Evolutionary conservation across 2,113 vertebrate species (phyloP), one percentile per base, ranked within the genome.

Genomic region (Daphoenositta chrysoptera): DNA sequence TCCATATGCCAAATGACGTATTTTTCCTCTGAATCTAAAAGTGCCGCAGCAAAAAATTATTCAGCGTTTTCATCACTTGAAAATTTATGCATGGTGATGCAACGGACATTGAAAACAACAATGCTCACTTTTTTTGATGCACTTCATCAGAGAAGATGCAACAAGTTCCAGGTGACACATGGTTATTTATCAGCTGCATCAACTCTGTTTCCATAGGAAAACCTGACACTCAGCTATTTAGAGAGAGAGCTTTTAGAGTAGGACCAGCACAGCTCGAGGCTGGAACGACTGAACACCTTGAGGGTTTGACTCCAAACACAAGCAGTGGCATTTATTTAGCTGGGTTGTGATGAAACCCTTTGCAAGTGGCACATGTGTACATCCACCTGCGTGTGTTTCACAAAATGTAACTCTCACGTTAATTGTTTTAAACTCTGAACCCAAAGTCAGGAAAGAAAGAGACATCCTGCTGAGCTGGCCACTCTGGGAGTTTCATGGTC

Each of bases 401-500:
- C 15, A 27, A n/a, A 23, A 7, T 1, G 5, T 19, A 81, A 54
- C 35, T 45, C 57, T 57, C 23, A 10, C 0, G 0, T 22, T 57
- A 35, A 35, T 50, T 83, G 75, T 61, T 89, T 66, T 70, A 66
- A 93, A 81, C 1, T 0, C 13, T 83, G 44, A 82, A 81, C 16
- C 18, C 37, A 39, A 75, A 60, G 18, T 16, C 20, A 39, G 48
- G 31, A 66, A 64, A 73, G 28, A 73, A 80, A 48, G 61, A 47
- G 42, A 24, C 35, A 44, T 30, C 24, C 11, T 48, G 28, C 26
- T 39, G 35, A 50, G 66, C 57, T 11, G 33, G 71, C 18, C 18
- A 8, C 33, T 89, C 66, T 6, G 12, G 17, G 56, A 75, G 16
- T 51, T 82, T 39, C 39, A 23, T 2, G 48, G 44, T 45, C 35